Percentiles rank a stretch among this genome's conserved stretches.
Evolutionary conservation across 1,140 invertebrate genomes (phyloP).

Genomic region (Zaprionus inermis): DNA sequence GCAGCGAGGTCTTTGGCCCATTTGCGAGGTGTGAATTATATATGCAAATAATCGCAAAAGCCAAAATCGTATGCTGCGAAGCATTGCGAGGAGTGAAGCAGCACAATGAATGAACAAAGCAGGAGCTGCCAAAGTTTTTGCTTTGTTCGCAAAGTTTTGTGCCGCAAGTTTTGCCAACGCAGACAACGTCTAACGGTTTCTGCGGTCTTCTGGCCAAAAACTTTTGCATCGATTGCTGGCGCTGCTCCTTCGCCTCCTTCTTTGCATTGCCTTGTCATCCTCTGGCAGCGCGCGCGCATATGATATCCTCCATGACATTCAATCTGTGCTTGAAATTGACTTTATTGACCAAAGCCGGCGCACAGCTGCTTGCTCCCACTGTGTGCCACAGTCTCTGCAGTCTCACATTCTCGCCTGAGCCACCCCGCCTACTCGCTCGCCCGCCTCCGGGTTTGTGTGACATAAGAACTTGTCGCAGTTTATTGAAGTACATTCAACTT

Average conservation of each 20-base stretch:
- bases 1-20: neutral
- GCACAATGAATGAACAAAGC: slow-evolving; percentile 26
- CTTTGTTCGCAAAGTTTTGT: slow-evolving; percentile 57
- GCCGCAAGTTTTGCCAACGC: slow-evolving; percentile 69
- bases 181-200: slow-evolving; percentile 48
- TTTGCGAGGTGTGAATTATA: slow-evolving; percentile 54
- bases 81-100: slow-evolving; percentile 1
- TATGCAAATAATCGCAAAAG: slow-evolving; percentile 37
- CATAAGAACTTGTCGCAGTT: slow-evolving; percentile 61
- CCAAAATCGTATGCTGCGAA: slow-evolving; percentile 50
- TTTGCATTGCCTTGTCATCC: slow-evolving; percentile 3
- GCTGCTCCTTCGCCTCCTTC: neutral
- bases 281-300: slow-evolving; percentile 53
- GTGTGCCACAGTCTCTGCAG: neutral
- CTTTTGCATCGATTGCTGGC: slow-evolving; percentile 38
- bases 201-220: slow-evolving; percentile 35
- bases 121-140: slow-evolving; percentile 51
- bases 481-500: slow-evolving; percentile 60
- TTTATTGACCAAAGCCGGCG: slow-evolving; percentile 54
- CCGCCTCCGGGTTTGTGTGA: slow-evolving; percentile 12
- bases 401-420: neutral
- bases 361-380: slow-evolving; percentile 10
- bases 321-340: slow-evolving; percentile 64
- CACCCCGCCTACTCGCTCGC: neutral
- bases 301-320: slow-evolving; percentile 76